Base-by-base conservation (phyloP, 2,113 vertebrate species). In the Urocynchramus pylzowi region DNA sequence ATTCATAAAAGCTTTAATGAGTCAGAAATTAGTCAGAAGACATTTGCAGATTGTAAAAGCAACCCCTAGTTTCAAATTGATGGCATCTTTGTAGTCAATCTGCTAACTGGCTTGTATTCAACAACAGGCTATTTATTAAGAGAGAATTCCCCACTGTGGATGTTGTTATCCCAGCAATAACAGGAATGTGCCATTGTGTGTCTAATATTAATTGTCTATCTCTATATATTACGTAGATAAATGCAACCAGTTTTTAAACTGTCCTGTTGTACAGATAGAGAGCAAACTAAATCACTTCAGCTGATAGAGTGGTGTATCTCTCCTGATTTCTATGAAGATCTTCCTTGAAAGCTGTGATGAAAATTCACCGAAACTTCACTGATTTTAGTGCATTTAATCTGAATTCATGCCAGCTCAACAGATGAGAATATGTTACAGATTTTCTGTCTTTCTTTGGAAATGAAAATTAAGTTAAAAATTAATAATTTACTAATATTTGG, bases 31-130 rank as follows among this genome's bases (percentile, higher is more conserved):
- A 96, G 57, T 96, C 88, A 95, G 56, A 95, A 93, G 94, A 95
- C 56, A 95, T 97, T 97, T 97, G 53, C 59, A 96, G 94, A 61
- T 96, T 95, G 37, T 95, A 97, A 96, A 97, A 95, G 54, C 88
- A 82, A 92, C 85, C 61, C 73, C 42, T 76, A 97, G 54, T 89
- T 91, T 95, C 68, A 96, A 96, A 97, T 50, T 63, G 75, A 93
- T 74, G 27, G 67, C 69, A 86, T 95, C 79, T 95, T 95, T 90
- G 59, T 61, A 61, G 37, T 41, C 84, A 97, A 18, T 95, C 86
- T 89, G 60, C 59, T 97, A 84, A 95, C 89, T 95, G 88, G 84
- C 71, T 91, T 90, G 37, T 45, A 42, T 95, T 96, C 93, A 96
- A 71, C 61, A 86, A 53, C 60, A 80, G 23, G 5, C 37, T 94